Evolutionary conservation across 2,797 vertebrate genomes (phyloP), one percentile per base, ranked within the genome.

Genomic region (Linurgus olivaceus): DNA sequence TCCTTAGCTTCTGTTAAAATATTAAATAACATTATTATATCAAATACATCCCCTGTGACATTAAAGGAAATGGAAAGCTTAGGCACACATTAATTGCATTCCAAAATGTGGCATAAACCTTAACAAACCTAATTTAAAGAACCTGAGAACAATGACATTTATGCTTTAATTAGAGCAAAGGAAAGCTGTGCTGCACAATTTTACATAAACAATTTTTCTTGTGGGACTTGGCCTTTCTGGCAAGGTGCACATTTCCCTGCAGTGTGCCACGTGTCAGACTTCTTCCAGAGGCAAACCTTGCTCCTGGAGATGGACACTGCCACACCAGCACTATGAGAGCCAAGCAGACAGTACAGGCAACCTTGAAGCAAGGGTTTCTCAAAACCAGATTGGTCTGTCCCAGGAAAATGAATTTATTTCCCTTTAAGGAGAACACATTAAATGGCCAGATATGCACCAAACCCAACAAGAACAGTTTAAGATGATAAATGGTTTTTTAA

Each of bases 101-200:
- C 47, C 10, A n/a, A 68, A 73, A 68, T 58, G 10, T 67, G 67
- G 82, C 57, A 86, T 26, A 50, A 40, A 47, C 76, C 59, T 92
- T 89, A 91, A 91, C 45, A 91, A 91, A 75, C 71, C 58, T 86
- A 50, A 84, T 78, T 93, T 94, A 86, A 86, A 84, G 70, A 83
- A 86, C 77, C 45, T 40, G 51, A 58, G 79, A 91, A 87, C 72
- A 42, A 28, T 78, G 82, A 54, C 35, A 57, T 92, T 93, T 76
- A 80, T 72, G 74, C 92, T 95, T 95, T 79, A 94, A 95, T 91
- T 96, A 91, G 71, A 83, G 42, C 26, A 92, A 95, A 86, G 10
- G 26, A 92, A 88, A 94, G 65, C 55, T 76, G 70, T 42, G 86
- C 37, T 86, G 21, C 18, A n/a, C 26, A 44, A 23, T 94, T 92